Percentiles rank a stretch among this genome's conserved stretches.
Conservation (phyloP, 2,797 vertebrate species). For the Lerista edwardsae region DNA sequence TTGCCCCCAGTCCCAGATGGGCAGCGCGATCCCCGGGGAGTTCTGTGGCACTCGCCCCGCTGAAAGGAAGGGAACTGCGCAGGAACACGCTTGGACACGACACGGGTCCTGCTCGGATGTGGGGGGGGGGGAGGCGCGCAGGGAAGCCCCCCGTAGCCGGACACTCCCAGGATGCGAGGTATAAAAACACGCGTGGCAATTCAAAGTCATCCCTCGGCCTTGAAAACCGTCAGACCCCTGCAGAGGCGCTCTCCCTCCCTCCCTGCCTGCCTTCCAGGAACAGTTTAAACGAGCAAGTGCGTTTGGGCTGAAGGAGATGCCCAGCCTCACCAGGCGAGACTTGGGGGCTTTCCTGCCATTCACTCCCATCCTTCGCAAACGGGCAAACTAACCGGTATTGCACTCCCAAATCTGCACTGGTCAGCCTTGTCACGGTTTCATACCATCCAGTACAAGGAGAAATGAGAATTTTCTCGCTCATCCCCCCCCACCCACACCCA, state of each 20-base stretch:
- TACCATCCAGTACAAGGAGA: not conserved
- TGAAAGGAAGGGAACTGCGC: not conserved
- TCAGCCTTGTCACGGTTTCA: not conserved
- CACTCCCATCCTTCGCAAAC: not conserved
- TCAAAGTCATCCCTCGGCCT: no score
- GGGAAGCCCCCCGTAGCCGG: not conserved
- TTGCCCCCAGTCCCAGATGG: not conserved
- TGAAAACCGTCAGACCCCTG: no score
- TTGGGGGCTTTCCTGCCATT: not conserved
- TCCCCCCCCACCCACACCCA: no score
- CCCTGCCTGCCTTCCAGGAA: not conserved
- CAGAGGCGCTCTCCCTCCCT: not conserved
- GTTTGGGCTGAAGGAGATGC: not conserved
- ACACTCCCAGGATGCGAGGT: not conserved
- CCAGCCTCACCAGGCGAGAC: not conserved
- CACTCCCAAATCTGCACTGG: no score
- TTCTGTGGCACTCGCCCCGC: not conserved
- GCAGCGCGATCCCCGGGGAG: not conserved
- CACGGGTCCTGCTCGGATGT: no score
- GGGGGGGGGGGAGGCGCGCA: no score
- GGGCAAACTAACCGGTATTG: no score
- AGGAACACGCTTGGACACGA: no score
- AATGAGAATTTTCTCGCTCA: accelerated
- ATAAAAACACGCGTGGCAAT: not conserved
- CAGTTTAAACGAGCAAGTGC: not conserved